Evolutionary conservation across 2,797 vertebrate species (phyloP).

Genomic region (Acrossocheilus fasciatus): DNA sequence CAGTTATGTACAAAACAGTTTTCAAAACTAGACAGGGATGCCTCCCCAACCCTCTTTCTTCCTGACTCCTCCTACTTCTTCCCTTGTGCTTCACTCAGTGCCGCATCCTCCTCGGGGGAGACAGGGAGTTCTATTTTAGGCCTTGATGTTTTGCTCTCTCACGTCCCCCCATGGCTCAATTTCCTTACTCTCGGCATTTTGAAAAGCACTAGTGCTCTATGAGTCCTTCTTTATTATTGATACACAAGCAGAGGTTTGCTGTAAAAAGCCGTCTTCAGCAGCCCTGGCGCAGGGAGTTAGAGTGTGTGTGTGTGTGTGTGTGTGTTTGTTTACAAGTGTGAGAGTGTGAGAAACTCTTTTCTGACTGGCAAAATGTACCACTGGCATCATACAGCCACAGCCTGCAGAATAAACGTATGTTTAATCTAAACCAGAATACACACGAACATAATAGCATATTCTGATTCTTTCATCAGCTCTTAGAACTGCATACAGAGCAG

Average conservation of each 20-base stretch:
- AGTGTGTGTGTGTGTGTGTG: background rate
- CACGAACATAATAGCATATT: slow-evolving; percentile 14
- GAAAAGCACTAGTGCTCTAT: slow-evolving; percentile 46
- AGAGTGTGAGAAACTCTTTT: slow-evolving; percentile 20
- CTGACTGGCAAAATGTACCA: background rate
- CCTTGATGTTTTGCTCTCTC: slow-evolving; percentile 46
- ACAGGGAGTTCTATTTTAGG: slow-evolving; percentile 46
- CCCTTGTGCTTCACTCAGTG: slow-evolving; percentile 17
- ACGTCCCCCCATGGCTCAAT: slow-evolving; percentile 39
- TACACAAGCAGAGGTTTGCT: slow-evolving; percentile 45
- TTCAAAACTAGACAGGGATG: slow-evolving; percentile 5
- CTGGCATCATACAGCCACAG: background rate
- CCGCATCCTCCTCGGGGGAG: slow-evolving; percentile 7
- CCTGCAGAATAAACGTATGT: background rate
- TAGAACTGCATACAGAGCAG: background rate
- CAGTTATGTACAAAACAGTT: background rate
- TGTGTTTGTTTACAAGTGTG: slow-evolving; percentile 1
- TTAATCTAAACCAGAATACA: slow-evolving; percentile 1
- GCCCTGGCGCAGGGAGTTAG: background rate
- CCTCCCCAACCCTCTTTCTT: background rate
- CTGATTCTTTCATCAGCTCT: slow-evolving; percentile 3
- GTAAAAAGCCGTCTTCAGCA: slow-evolving; percentile 37
- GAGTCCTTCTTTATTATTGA: slow-evolving; percentile 58
- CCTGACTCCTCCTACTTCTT: background rate
- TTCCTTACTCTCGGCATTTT: slow-evolving; percentile 44